These are phyloP conservation scores for Neodiprion pinetum DNA, from an alignment of 1,140 invertebrate genomes.

Conservation along the genomic window DNA sequence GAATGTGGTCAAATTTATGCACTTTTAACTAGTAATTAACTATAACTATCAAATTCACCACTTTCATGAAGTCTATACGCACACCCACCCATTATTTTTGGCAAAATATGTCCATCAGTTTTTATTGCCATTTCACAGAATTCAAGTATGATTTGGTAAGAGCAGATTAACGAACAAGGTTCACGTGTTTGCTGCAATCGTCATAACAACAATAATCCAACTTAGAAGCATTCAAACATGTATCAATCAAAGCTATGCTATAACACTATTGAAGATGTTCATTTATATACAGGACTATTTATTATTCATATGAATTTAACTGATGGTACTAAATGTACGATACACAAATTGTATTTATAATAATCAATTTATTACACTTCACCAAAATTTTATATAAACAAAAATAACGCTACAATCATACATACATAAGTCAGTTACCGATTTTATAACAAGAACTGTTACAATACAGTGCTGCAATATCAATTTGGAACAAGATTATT, in stretches of 20 bases:
- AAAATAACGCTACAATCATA: constrained; percentile 49
- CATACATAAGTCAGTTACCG: constrained; percentile 39
- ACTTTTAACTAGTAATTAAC: background rate
- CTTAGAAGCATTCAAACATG: background rate
- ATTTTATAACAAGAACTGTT: constrained; percentile 36
- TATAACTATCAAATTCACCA: background rate
- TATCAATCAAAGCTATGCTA: background rate
- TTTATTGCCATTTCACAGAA: background rate
- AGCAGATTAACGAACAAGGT: background rate
- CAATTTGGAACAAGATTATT: constrained; percentile 51
- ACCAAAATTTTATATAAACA: constrained; percentile 49
- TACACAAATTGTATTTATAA: constrained; percentile 40
- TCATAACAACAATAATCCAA: background rate
- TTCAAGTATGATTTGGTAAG: background rate
- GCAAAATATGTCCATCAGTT: background rate
- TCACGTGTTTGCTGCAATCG: background rate
- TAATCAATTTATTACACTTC: constrained; percentile 55
- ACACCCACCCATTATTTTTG: background rate
- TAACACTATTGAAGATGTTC: background rate
- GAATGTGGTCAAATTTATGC: no score
- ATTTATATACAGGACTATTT: constrained; percentile 41
- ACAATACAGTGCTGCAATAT: constrained; percentile 44
- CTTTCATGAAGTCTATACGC: background rate
- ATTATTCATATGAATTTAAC: constrained; percentile 46
- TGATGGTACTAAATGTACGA: constrained; percentile 42